phyloP scores from a whole-genome alignment of 30 jellyfish, hydroid and myxozoan species.

The Euphysa ruthae region DNA sequence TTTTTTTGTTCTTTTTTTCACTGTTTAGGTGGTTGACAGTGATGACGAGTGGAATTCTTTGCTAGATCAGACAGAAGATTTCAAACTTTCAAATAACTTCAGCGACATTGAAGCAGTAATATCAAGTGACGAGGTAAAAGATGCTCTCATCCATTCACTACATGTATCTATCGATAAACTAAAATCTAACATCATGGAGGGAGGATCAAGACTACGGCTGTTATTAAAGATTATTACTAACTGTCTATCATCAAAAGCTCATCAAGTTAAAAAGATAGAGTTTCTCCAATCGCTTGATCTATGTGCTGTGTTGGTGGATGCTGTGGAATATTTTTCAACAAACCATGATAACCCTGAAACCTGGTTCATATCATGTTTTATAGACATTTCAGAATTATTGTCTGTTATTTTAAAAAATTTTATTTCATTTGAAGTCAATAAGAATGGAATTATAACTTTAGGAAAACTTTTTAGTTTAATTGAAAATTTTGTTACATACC shows the following conservation, averaged over 20 bases:
- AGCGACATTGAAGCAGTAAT: conserved; percentile 43
- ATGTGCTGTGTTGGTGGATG: background rate
- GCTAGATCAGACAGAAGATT: conserved; percentile 54
- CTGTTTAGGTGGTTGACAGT: conserved; percentile 34
- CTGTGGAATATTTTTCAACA: background rate
- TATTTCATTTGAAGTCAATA: background rate
- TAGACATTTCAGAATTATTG: conserved; percentile 13
- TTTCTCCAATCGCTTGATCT: background rate
- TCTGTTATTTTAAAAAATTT: too few species aligned
- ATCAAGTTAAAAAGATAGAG: background rate
- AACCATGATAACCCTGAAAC: conserved; percentile 10
- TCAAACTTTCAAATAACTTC: background rate
- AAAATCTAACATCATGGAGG: conserved; percentile 54
- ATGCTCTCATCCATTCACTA: conserved; percentile 1
- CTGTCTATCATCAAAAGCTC: conserved; percentile 39
- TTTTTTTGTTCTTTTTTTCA: too few species aligned
- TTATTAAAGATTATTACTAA: conserved; percentile 32
- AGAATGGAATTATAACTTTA: background rate
- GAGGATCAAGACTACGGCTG: conserved; percentile 73
- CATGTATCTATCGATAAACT: conserved; percentile 10
- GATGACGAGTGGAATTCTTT: conserved; percentile 50
- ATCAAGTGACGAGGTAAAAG: conserved; percentile 3
- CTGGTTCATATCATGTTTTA: conserved; percentile 30
- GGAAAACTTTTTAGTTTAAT: background rate
- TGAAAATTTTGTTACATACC: conserved; percentile 22